Evolutionary conservation across 2,888 invertebrate species (phyloP), one percentile per base, ranked within the genome.

Genomic region (Cryptocheilus praepositus): DNA sequence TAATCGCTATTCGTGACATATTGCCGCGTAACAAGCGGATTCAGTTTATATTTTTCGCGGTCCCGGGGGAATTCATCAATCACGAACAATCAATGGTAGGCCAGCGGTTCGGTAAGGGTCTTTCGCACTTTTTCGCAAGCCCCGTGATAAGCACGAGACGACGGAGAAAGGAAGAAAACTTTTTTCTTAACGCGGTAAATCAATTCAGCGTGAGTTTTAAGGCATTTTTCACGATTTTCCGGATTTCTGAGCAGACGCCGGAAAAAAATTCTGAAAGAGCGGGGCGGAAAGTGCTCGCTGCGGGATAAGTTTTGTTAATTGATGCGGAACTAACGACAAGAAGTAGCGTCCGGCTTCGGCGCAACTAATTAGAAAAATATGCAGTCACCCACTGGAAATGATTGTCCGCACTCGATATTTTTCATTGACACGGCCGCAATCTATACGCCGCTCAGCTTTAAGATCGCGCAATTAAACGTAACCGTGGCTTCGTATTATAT

Each of bases 181-280:
- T 85, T 83, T 79, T 82, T 83, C 84, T 83, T 83, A 85, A 82
- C 81, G 76, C 85, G 77, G 85, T 85, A 83, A 85, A 85, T 85
- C 85, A 85, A 85, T 80, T 72, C 76, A 68, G 72, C 71, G 71
- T 67, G 76, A 83, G 80, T 81, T 83, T 36, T 80, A 65, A 79
- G 79, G 77, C 79, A 73, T 81, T 83, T 84, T 82, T 82, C 77
- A 73, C 73, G 79, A 79, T 81, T 79, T 81, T 76, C 75, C 81
- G 69, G 79, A 70, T 79, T 79, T 75, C 73, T 71, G 77, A 70
- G 64, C 80, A 76, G 65, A 64, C 53, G 54, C 22, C n/a, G 8
- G 21, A 54, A 60, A 44, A 67, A 71, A 76, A 72, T 67, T 67
- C 52, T 49, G 25, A 21, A 19, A 55, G 18, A 22, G 62, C 21